These are phyloP conservation scores for Drosophila macrothrix DNA, from an alignment of 2,888 invertebrate genomes.

Conservation along the genomic window DNA sequence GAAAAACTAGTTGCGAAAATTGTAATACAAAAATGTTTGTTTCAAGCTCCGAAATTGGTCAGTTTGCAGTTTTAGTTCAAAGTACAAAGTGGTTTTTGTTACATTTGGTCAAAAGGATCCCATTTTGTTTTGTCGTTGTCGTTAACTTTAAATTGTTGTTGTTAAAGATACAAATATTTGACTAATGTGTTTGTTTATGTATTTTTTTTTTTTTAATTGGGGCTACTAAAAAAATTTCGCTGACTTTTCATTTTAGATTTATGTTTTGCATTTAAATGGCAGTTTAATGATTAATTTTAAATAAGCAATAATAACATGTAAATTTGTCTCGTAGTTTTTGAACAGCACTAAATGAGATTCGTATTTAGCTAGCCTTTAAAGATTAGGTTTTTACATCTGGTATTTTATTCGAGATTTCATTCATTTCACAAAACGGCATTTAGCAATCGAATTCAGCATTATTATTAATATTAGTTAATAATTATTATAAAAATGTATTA, in stretches of 20 bases:
- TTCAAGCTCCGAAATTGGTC: slow-evolving; percentile 55
- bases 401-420: slow-evolving; percentile 23
- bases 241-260: slow-evolving; percentile 12
- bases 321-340: slow-evolving; percentile 62
- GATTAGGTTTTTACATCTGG: slow-evolving; percentile 18
- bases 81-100: slow-evolving; percentile 14
- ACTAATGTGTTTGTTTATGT: slow-evolving; percentile 3
- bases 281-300: slow-evolving; percentile 59
- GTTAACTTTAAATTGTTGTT: slow-evolving; percentile 17
- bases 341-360: slow-evolving; percentile 67
- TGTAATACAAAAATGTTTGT: slow-evolving; percentile 9
- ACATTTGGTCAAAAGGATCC: slow-evolving; percentile 36
- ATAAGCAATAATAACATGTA: slow-evolving; percentile 62
- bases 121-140: slow-evolving; percentile 1
- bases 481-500: slow-evolving; percentile 20
- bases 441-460: slow-evolving; percentile 38
- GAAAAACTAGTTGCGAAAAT: slow-evolving; percentile 21
- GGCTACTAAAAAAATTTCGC: slow-evolving; percentile 23
- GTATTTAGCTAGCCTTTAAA: slow-evolving; percentile 45
- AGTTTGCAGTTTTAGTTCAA: slow-evolving; percentile 36
- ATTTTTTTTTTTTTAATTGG: background rate
- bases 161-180: background rate
- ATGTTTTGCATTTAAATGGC: slow-evolving; percentile 57
- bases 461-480: slow-evolving; percentile 23
- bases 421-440: slow-evolving; percentile 36